These are phyloP conservation scores for Nanorana parkeri DNA, from an alignment of 2,113 vertebrate species.

Conservation along the genomic window DNA sequence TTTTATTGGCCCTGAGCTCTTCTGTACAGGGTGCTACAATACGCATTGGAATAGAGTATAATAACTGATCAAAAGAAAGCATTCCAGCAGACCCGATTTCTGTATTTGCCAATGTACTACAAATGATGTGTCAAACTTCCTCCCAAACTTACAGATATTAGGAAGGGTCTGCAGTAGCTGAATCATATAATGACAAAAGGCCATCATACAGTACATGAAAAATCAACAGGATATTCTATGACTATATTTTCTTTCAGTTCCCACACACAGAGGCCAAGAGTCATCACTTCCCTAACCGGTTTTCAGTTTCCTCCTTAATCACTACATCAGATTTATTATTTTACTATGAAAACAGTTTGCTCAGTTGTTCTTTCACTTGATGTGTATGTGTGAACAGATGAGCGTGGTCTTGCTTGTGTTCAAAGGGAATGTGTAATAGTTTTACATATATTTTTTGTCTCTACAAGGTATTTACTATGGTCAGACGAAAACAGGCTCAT, in stretches of 20 bases:
- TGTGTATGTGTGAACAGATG: no score
- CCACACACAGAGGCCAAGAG: constrained; percentile 20
- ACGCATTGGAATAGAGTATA: no score
- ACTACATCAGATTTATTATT: not conserved
- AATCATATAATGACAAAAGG: not conserved
- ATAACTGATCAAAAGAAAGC: no score
- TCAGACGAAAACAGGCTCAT: no score
- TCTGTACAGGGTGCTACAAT: no score
- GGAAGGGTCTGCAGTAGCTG: not conserved
- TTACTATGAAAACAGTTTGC: not conserved
- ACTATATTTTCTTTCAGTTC: constrained; percentile 40
- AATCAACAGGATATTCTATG: constrained; percentile 40
- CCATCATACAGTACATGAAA: not conserved
- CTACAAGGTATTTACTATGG: no score
- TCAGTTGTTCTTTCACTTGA: not conserved
- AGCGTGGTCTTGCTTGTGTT: no score
- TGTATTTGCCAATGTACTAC: no score
- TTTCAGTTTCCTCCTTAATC: constrained; percentile 7
- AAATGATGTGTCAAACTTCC: not conserved
- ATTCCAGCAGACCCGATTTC: no score
- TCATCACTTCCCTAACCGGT: constrained; percentile 14
- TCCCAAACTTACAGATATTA: not conserved
- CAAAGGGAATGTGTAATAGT: no score
- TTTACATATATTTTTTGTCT: no score
- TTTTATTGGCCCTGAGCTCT: no score